A percentile compares a stretch with the other conserved stretches of the same genome.
Evolutionary conservation across 1,140 invertebrate species (phyloP).

Genomic region (Drosophila oshimai): DNA sequence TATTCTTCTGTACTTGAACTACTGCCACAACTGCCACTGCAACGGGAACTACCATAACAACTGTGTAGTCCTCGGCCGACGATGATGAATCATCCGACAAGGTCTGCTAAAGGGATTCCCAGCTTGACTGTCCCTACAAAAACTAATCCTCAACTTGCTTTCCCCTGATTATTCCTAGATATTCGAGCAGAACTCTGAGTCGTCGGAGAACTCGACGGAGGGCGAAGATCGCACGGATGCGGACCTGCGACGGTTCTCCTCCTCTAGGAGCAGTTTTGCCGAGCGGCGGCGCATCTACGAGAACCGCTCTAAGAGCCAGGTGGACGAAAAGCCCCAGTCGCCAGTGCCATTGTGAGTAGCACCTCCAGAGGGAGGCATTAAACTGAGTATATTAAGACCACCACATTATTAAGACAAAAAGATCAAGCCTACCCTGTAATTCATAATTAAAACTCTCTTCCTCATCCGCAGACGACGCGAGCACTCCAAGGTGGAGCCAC

Average conservation of each 20-base stretch:
- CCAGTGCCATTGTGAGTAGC: constrained; percentile 86
- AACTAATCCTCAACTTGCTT: not conserved
- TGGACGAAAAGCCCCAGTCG: constrained; percentile 87
- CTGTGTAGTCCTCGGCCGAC: constrained; percentile 76
- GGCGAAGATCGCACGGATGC: constrained; percentile 79
- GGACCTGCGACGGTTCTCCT: constrained; percentile 78
- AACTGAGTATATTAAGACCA: too few relatives aligned
- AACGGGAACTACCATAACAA: constrained; percentile 17
- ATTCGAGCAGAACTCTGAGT: constrained; percentile 81
- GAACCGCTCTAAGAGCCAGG: constrained; percentile 86
- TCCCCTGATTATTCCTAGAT: constrained; percentile 37
- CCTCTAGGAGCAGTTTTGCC: constrained; percentile 89
- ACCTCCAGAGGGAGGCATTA: too few relatives aligned
- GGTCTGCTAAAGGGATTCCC: constrained; percentile 55
- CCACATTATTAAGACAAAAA: too few relatives aligned
- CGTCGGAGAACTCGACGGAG: constrained; percentile 79
- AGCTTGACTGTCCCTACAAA: not conserved
- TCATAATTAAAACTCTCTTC: too few relatives aligned
- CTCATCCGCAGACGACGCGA: constrained; percentile 62
- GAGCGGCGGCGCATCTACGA: constrained; percentile 90
- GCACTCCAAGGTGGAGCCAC: constrained; percentile 65
- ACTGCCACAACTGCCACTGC: constrained; percentile 9
- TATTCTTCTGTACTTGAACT: constrained; percentile 10
- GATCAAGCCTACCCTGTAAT: not conserved
- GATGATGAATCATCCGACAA: constrained; percentile 81